phyloP scores from a whole-genome alignment of 2,797 vertebrate genomes.

The Cyprinella venusta region DNA sequence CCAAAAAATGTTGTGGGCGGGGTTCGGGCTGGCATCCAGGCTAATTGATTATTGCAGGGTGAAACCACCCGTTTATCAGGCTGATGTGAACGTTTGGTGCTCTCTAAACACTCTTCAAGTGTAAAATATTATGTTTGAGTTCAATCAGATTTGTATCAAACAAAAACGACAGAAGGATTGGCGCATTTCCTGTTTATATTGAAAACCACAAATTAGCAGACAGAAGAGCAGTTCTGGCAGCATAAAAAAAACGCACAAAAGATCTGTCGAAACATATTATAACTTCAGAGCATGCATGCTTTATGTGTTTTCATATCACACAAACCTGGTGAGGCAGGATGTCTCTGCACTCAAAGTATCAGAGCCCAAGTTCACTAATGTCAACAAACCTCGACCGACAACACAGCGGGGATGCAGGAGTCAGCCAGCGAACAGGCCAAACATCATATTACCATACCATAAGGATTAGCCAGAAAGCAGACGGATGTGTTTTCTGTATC shows the following conservation, averaged over 20 bases:
- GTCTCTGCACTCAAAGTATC: constrained; percentile 45
- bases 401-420: constrained; percentile 48
- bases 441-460: constrained; percentile 57
- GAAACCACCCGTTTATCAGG: constrained; percentile 19
- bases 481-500: constrained; percentile 36
- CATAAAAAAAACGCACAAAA: constrained; percentile 57
- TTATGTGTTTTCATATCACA: constrained; percentile 61
- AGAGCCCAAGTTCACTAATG: constrained; percentile 42
- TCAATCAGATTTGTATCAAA: constrained; percentile 42
- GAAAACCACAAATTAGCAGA: constrained; percentile 59
- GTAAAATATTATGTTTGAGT: constrained; percentile 38
- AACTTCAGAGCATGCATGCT: constrained; percentile 63
- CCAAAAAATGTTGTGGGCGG: no score
- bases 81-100: neutral
- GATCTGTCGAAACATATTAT: constrained; percentile 66
- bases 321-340: constrained; percentile 49
- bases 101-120: constrained; percentile 33
- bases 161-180: constrained; percentile 16
- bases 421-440: constrained; percentile 60
- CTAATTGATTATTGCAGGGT: constrained; percentile 8
- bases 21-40: no score
- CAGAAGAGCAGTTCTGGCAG: neutral
- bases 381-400: constrained; percentile 52
- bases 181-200: constrained; percentile 25
- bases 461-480: constrained; percentile 44